Conservation (phyloP, 2,888 invertebrate genomes). For the Antheraea assamensis region DNA sequence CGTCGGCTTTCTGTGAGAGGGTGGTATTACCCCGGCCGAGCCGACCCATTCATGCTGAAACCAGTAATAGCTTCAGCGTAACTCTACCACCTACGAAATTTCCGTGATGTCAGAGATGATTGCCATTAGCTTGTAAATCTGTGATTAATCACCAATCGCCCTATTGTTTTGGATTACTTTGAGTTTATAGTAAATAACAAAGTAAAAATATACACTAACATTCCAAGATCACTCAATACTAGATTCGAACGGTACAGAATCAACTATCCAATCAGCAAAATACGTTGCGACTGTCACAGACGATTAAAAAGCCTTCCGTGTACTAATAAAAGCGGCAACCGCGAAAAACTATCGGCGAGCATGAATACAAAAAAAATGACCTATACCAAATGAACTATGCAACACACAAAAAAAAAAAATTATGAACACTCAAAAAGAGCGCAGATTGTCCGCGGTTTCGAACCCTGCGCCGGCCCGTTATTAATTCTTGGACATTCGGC, state of each 20-base stretch:
- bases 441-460: slow-evolving; percentile 75
- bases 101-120: no score
- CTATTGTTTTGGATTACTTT: not conserved
- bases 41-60: no score
- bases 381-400: slow-evolving; percentile 47
- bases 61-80: no score
- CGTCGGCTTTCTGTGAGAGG: no score
- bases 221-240: not conserved
- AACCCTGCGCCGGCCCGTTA: slow-evolving; percentile 57
- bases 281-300: slow-evolving; percentile 28
- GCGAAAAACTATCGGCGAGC: slow-evolving; percentile 75
- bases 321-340: slow-evolving; percentile 66
- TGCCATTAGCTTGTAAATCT: no score
- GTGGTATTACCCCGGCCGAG: no score
- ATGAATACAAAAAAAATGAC: slow-evolving; percentile 65
- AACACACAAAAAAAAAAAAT: slow-evolving; percentile 32
- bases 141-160: no score
- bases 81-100: no score
- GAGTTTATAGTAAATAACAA: not conserved
- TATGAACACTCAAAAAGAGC: slow-evolving; percentile 67
- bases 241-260: not conserved
- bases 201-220: not conserved
- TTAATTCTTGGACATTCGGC: slow-evolving; percentile 76
- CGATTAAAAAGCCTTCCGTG: slow-evolving; percentile 53
- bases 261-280: not conserved